Base-by-base conservation (phyloP, 2,797 vertebrate genomes). In the Syncerus caffer region DNA sequence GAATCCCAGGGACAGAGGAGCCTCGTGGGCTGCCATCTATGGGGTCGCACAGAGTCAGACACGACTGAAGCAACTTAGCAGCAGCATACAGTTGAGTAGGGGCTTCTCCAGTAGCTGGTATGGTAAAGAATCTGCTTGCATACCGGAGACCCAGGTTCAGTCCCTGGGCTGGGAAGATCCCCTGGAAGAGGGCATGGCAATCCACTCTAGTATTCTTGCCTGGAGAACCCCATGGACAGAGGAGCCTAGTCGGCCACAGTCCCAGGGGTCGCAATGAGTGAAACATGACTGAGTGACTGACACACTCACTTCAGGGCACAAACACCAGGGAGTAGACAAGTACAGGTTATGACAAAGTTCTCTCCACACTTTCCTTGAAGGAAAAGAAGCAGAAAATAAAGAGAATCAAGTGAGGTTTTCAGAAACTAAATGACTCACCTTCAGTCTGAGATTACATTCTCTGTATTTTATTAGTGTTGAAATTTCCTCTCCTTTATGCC, bases 231-330 rank as follows among this genome's bases (percentile, higher is more conserved):
- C 34, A 38, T 2, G 19, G 19, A 38, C 67, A 71, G 67, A 71
- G 67, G 2, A 13, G 34, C 19, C 34, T 71, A 6, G 19, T 71
- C 11, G 1, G 67, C 67, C 11, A 71, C 5, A 38, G 67, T 71
- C 19, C 67, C 0, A 0, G 64, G 34, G 34, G 2, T 38, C 0
- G 0, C 19, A 38, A 34, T 38, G 67, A 38, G 19, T 38, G 11
- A 67, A 21, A 71, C 67, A 38, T 23, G 5, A 71, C 67, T 23
- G 67, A 71, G 10, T 38, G 67, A 13, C 64, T 38, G n/a, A 38
- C 19, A 38, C 10, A 6, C 25, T 29, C 7, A 34, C 16, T 79
- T 50, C 45, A 50, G 27, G 34, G 34, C 12, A 8, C 67, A 92
- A 86, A n/a, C 34, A 9, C 11, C 27, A 58, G 31, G 64, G 57